phyloP scores from a whole-genome alignment of 2,888 invertebrate species.

The Napeogenes inachia region DNA sequence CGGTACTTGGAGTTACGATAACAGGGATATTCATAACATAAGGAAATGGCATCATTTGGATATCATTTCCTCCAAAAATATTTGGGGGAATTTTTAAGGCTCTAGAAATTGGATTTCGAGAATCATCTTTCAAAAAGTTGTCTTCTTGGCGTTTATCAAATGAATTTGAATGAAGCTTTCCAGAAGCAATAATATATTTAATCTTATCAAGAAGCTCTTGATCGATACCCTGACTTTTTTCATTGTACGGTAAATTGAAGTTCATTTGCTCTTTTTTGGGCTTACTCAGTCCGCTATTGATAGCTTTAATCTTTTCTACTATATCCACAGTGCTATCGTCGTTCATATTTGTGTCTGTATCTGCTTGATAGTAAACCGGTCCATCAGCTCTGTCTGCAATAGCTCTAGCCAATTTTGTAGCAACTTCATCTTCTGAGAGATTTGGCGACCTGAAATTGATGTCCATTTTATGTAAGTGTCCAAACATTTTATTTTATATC shows the following conservation, averaged over 20 bases:
- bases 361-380: slow-evolving; percentile 44
- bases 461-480: slow-evolving; percentile 32
- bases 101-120: slow-evolving; percentile 34
- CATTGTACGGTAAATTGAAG: slow-evolving; percentile 46
- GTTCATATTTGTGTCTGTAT: slow-evolving; percentile 35
- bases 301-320: slow-evolving; percentile 73
- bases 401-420: slow-evolving; percentile 27
- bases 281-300: slow-evolving; percentile 69
- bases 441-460: slow-evolving; percentile 41
- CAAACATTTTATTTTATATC: slow-evolving; percentile 34
- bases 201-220: slow-evolving; percentile 59
- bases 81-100: slow-evolving; percentile 32
- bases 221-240: slow-evolving; percentile 50
- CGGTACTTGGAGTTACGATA: slow-evolving; percentile 46
- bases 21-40: slow-evolving; percentile 58
- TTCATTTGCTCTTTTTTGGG: slow-evolving; percentile 47
- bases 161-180: slow-evolving; percentile 44
- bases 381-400: slow-evolving; percentile 39
- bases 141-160: slow-evolving; percentile 32
- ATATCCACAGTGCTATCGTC: slow-evolving; percentile 59
- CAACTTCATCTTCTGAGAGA: slow-evolving; percentile 31
- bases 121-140: slow-evolving; percentile 8
- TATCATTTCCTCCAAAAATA: slow-evolving; percentile 19
- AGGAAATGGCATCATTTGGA: slow-evolving; percentile 36
- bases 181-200: slow-evolving; percentile 58